A percentile compares a stretch with the other conserved stretches of the same genome.
Conservation (phyloP, 2,113 vertebrate species). For the Amphiprion ocellaris region DNA sequence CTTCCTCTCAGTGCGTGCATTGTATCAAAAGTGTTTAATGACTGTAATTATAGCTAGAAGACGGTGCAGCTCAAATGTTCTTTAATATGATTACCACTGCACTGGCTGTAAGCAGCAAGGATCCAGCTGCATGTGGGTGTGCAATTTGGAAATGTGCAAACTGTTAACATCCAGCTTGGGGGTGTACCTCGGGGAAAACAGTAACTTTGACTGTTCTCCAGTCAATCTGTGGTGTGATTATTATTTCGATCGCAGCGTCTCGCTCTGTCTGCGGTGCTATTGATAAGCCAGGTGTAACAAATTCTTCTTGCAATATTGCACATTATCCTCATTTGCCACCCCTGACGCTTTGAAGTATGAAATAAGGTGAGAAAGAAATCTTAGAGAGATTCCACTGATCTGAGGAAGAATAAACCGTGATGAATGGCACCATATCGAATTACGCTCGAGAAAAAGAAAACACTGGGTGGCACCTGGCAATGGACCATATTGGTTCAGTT, state of each 20-base stretch:
- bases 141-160: slow-evolving; percentile 26
- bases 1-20: slow-evolving; percentile 37
- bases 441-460: slow-evolving; percentile 67
- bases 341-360: slow-evolving; percentile 39
- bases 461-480: slow-evolving; percentile 65
- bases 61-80: slow-evolving; percentile 46
- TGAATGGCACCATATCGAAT: slow-evolving; percentile 56
- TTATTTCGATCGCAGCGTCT: slow-evolving; percentile 60
- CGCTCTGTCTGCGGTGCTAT: slow-evolving; percentile 30
- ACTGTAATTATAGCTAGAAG: slow-evolving; percentile 60
- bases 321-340: slow-evolving; percentile 66
- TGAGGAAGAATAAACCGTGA: slow-evolving; percentile 49
- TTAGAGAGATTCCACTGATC: slow-evolving; percentile 53
- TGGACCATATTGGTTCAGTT: slow-evolving; percentile 73
- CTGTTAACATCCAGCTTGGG: slow-evolving; percentile 27
- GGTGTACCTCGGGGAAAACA: slow-evolving; percentile 23
- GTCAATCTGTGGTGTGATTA: slow-evolving; percentile 59
- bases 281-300: slow-evolving; percentile 62
- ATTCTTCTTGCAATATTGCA: slow-evolving; percentile 61
- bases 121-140: slow-evolving; percentile 24
- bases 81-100: slow-evolving; percentile 52
- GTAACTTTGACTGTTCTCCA: slow-evolving; percentile 40
- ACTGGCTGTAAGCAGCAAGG: slow-evolving; percentile 25
- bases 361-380: slow-evolving; percentile 52
- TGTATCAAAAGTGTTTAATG: slow-evolving; percentile 70